These are phyloP conservation scores for Cepphus grylle DNA, from an alignment of 2,113 vertebrate genomes.

Conservation along the genomic window DNA sequence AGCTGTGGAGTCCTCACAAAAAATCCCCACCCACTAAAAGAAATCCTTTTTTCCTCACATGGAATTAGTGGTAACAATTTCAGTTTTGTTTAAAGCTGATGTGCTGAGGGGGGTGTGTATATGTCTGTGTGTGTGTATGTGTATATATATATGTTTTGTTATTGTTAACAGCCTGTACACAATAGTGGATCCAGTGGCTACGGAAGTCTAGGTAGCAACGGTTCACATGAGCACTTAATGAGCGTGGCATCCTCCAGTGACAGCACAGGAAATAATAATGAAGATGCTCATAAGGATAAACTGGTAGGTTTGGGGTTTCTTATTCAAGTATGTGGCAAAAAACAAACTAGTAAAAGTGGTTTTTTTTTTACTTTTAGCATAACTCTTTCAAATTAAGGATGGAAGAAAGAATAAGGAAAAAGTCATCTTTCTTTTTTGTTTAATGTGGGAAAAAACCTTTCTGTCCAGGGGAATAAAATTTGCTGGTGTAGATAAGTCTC, in stretches of 20 bases:
- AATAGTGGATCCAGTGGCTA: constrained; percentile 94
- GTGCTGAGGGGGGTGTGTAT: neutral
- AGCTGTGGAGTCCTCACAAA: neutral
- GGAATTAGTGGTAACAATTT: neutral
- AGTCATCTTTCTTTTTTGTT: neutral
- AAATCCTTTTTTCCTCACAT: neutral
- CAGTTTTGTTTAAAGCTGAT: neutral
- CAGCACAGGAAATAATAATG: constrained; percentile 79
- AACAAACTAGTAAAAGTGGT: neutral
- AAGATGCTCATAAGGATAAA: constrained; percentile 77
- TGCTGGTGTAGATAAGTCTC: neutral
- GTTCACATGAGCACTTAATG: constrained; percentile 87
- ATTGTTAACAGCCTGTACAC: constrained; percentile 83
- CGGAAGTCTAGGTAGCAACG: constrained; percentile 91
- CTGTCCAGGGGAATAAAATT: neutral
- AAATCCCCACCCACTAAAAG: neutral
- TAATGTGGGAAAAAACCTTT: neutral
- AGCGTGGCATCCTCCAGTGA: constrained; percentile 92
- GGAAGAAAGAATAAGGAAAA: neutral
- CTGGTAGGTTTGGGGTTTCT: constrained; percentile 75
- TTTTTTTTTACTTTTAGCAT: neutral
- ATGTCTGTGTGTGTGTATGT: neutral
- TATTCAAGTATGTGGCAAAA: neutral
- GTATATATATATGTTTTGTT: neutral
- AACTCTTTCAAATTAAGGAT: neutral